These are phyloP conservation scores for Alfaro cultratus DNA, from an alignment of 2,797 vertebrate genomes.

Conservation along the genomic window DNA sequence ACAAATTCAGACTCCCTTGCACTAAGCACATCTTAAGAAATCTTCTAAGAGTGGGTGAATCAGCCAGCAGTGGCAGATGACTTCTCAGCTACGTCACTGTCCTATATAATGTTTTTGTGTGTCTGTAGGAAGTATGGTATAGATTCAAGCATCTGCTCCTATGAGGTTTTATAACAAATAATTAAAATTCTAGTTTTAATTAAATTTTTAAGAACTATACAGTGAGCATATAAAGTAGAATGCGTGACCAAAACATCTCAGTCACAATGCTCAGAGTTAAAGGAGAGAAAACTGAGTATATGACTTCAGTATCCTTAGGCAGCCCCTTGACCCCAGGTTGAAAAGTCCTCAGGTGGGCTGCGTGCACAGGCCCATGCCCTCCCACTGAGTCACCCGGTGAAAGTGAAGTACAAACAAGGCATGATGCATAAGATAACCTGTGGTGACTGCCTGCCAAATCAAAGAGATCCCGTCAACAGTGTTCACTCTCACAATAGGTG, in stretches of 20 bases:
- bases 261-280: background rate
- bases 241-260: constrained; percentile 20
- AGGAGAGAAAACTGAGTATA: constrained; percentile 26
- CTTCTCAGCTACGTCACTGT: constrained; percentile 19
- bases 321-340: constrained; percentile 48
- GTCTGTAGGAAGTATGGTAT: background rate
- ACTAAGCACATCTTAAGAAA: constrained; percentile 34
- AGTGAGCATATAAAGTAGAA: constrained; percentile 13
- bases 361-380: constrained; percentile 37
- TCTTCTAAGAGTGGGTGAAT: constrained; percentile 34
- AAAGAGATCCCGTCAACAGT: constrained; percentile 45
- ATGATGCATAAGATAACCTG: constrained; percentile 36
- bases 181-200: constrained; percentile 15
- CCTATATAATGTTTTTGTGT: constrained; percentile 9
- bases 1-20: constrained; percentile 24
- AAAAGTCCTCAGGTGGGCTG: constrained; percentile 58
- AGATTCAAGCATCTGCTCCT: constrained; percentile 5
- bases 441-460: constrained; percentile 41
- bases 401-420: constrained; percentile 47
- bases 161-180: background rate
- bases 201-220: constrained; percentile 10
- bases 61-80: constrained; percentile 22
- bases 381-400: constrained; percentile 61
- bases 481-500: constrained; percentile 27
- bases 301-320: constrained; percentile 13